phyloP scores from a whole-genome alignment of 30 jellyfish, hydroid and myxozoan species.

The Catostylus mosaicus region DNA sequence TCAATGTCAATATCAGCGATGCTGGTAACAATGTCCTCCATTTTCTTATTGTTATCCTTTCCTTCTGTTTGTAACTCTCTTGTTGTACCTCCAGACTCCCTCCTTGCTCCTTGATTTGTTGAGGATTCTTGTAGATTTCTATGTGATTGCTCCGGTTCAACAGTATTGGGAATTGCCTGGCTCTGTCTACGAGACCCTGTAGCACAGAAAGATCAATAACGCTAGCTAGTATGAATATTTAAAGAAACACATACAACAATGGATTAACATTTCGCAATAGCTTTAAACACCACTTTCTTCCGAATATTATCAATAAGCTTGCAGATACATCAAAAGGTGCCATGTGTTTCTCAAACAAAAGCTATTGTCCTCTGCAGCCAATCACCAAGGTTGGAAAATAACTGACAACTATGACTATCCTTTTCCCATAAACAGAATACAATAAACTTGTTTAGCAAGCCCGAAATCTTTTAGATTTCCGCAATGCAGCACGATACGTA shows the following conservation, averaged over 20 bases:
- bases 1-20: conserved; percentile 42
- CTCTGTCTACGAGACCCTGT: conserved; percentile 1
- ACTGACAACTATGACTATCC: neutral
- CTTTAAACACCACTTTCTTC: neutral
- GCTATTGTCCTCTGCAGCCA: neutral
- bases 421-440: neutral
- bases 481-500: neutral
- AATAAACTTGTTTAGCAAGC: neutral
- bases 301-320: neutral
- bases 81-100: conserved; percentile 8
- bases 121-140: neutral
- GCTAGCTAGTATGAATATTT: neutral
- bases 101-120: conserved; percentile 2
- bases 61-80: neutral
- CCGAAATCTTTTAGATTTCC: neutral
- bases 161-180: neutral
- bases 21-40: conserved; percentile 36
- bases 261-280: neutral
- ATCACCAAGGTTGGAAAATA: neutral
- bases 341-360: neutral
- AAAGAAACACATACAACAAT: neutral
- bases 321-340: neutral
- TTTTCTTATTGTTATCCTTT: conserved; percentile 18
- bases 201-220: neutral
- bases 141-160: neutral